Evolutionary conservation across 2,888 invertebrate genomes (phyloP).

Genomic region (Strigamia maritima): DNA sequence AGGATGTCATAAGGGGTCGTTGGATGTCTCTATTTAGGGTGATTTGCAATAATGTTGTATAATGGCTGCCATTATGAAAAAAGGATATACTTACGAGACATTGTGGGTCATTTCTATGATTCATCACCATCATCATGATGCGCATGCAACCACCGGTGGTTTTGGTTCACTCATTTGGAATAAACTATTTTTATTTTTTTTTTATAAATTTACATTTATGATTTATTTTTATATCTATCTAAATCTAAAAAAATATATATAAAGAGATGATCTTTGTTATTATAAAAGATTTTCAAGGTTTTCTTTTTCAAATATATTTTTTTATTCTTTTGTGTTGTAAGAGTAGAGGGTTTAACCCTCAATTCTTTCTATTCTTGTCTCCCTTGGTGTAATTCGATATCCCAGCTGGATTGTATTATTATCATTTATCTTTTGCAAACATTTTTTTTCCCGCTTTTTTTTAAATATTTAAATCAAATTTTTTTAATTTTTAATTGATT

Average conservation of each 20-base stretch:
- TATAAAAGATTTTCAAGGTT: not conserved
- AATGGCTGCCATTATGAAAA: constrained; percentile 29
- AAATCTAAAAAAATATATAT: not conserved
- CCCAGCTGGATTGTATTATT: constrained; percentile 22
- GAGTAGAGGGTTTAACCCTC: constrained; percentile 17
- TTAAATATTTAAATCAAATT: constrained; percentile 7
- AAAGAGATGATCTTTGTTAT: not conserved
- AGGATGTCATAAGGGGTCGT: not conserved
- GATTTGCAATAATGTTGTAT: constrained; percentile 21
- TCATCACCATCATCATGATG: constrained; percentile 31
- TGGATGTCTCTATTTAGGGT: constrained; percentile 32
- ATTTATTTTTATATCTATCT: not conserved
- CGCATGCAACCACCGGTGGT: constrained; percentile 28
- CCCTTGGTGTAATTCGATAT: constrained; percentile 12
- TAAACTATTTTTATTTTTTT: too few relatives aligned
- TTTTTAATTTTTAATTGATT: constrained; percentile 12
- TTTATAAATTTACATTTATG: not conserved
- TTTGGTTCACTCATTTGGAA: not conserved
- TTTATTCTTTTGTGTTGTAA: not conserved
- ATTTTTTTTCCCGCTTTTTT: not conserved
- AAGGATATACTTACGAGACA: constrained; percentile 23
- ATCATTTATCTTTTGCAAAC: constrained; percentile 13
- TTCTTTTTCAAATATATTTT: not conserved
- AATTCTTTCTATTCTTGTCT: constrained; percentile 25
- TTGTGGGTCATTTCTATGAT: constrained; percentile 29